A percentile compares a stretch with the other conserved stretches of the same genome.
These are phyloP conservation scores for Ondatra zibethicus DNA, from an alignment of 2,113 vertebrate species.

Conservation along the genomic window DNA sequence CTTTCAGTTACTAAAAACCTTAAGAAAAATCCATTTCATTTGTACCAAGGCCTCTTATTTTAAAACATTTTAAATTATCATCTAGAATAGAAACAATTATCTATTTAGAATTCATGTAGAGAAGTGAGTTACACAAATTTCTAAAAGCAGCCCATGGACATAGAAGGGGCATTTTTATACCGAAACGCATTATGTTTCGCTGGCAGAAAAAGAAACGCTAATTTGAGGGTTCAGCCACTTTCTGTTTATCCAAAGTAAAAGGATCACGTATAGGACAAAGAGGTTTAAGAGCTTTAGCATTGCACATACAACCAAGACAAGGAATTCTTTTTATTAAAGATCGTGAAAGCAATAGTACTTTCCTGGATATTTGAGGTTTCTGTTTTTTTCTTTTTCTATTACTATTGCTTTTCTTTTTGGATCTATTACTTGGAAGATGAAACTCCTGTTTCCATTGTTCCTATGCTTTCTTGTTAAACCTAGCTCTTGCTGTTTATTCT, in stretches of 20 bases:
- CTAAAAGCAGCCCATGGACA: slow-evolving; percentile 41
- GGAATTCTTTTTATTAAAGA: slow-evolving; percentile 6
- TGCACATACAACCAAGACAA: slow-evolving; percentile 28
- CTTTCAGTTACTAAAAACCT: slow-evolving; percentile 11
- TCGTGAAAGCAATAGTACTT: slow-evolving; percentile 48
- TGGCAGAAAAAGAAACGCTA: slow-evolving; percentile 39
- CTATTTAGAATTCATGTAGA: slow-evolving; percentile 37
- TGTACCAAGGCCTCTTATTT: neutral
- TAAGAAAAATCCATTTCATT: slow-evolving; percentile 38
- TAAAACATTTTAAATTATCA: slow-evolving; percentile 39
- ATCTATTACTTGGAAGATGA: neutral
- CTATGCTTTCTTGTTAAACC: slow-evolving; percentile 33
- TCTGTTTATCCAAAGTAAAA: slow-evolving; percentile 55
- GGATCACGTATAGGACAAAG: slow-evolving; percentile 18
- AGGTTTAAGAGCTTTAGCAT: slow-evolving; percentile 37
- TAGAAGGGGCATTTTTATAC: slow-evolving; percentile 38
- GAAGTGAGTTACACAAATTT: slow-evolving; percentile 41
- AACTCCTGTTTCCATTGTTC: neutral
- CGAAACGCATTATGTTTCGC: slow-evolving; percentile 45
- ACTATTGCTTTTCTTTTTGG: neutral
- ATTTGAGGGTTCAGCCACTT: slow-evolving; percentile 46
- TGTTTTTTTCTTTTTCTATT: neutral
- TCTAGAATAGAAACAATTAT: slow-evolving; percentile 56
- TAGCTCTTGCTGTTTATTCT: neutral
- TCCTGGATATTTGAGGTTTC: neutral